phyloP scores from a whole-genome alignment of 2,113 vertebrate genomes.

The Callocephalon fimbriatum region DNA sequence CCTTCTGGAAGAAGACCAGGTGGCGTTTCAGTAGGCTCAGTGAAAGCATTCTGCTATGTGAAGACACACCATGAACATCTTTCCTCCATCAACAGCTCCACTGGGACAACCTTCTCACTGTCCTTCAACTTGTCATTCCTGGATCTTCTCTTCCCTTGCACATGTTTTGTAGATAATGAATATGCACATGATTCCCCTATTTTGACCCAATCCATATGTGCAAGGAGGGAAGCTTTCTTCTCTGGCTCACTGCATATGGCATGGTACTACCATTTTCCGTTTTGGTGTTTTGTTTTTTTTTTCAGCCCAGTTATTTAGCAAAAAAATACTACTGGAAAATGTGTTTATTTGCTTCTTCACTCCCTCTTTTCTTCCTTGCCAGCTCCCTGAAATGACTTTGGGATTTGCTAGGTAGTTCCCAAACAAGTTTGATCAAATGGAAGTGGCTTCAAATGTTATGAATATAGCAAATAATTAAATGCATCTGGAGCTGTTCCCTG shows the following conservation, averaged over 20 bases:
- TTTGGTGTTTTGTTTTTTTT: not conserved
- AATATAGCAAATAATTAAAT: not conserved
- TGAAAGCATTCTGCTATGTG: not conserved
- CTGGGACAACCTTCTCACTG: not conserved
- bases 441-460: not conserved
- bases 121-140: not conserved
- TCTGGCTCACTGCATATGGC: not conserved
- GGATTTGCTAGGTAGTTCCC: not conserved
- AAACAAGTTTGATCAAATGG: not conserved
- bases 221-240: not conserved
- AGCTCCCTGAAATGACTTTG: not conserved
- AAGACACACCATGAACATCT: not conserved
- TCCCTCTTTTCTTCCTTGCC: not conserved
- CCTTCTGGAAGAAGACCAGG: not conserved
- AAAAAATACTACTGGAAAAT: not conserved
- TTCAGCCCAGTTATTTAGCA: not conserved
- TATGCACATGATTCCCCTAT: not conserved
- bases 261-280: not conserved
- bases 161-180: not conserved
- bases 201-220: not conserved
- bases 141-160: not conserved
- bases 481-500: not conserved
- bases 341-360: not conserved
- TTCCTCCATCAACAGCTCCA: not conserved
- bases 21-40: rapidly evolving